A percentile compares a stretch with the other conserved stretches of the same genome.
Evolutionary conservation across 2,113 vertebrate species (phyloP).

Genomic region (Chionis minor): DNA sequence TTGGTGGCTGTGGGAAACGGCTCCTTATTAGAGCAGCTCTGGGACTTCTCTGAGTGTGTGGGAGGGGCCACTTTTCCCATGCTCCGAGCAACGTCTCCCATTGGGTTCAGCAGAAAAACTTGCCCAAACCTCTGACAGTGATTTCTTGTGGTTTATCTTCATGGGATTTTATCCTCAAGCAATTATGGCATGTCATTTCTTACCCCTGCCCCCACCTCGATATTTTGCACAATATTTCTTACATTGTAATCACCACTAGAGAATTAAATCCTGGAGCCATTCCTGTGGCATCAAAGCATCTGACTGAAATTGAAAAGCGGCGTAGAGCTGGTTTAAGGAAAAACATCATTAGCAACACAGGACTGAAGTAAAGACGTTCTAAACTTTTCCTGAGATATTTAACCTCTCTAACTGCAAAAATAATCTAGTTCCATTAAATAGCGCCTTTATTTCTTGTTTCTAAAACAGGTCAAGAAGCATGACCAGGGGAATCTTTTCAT

Average conservation of each 20-base stretch:
- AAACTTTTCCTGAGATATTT: constrained; percentile 19
- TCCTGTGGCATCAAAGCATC: neutral
- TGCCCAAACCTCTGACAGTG: neutral
- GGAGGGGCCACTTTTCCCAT: neutral
- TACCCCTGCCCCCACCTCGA: rapidly evolving
- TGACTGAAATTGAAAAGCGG: constrained; percentile 12
- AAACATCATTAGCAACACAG: neutral
- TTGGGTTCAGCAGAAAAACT: neutral
- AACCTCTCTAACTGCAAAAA: constrained; percentile 30
- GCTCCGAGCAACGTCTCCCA: neutral
- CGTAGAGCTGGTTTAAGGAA: neutral
- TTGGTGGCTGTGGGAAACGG: neutral
- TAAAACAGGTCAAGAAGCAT: constrained; percentile 45
- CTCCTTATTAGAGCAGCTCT: neutral
- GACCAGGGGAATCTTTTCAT: constrained; percentile 40
- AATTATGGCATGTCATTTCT: neutral
- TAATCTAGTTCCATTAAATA: constrained; percentile 33
- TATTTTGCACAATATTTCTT: constrained; percentile 23
- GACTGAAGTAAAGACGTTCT: neutral
- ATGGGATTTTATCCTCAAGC: neutral
- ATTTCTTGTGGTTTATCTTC: neutral
- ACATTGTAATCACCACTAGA: neutral
- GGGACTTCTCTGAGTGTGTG: neutral
- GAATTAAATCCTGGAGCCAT: constrained; percentile 4
- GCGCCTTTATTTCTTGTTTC: constrained; percentile 28